A percentile compares a stretch with the other conserved stretches of the same genome.
Evolutionary conservation across 2,888 invertebrate species (phyloP).

Genomic region (Cistogaster globosa): DNA sequence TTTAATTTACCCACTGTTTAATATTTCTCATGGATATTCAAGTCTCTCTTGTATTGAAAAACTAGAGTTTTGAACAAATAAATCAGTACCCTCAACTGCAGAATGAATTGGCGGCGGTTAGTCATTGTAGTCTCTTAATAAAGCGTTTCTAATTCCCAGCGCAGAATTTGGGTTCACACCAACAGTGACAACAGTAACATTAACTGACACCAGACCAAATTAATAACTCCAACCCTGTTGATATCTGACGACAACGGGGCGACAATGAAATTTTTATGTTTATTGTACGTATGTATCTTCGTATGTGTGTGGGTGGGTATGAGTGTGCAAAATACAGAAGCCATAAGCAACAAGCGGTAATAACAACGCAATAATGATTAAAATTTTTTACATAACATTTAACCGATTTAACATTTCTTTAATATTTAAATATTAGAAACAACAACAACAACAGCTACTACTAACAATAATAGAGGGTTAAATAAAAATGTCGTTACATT

Average conservation of each 20-base stretch:
- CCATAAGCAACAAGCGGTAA: constrained; percentile 50
- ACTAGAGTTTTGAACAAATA: constrained; percentile 50
- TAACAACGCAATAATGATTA: constrained; percentile 53
- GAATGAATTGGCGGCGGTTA: constrained; percentile 50
- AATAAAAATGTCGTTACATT: constrained; percentile 26
- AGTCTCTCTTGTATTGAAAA: constrained; percentile 42
- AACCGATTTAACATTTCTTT: constrained; percentile 74
- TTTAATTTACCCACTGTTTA: constrained; percentile 33
- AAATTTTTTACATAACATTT: constrained; percentile 79
- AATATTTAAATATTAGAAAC: constrained; percentile 46
- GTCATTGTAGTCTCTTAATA: constrained; percentile 63
- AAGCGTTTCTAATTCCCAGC: constrained; percentile 50
- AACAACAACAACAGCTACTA: constrained; percentile 6
- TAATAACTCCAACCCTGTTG: constrained; percentile 72
- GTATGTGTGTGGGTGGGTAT: background rate
- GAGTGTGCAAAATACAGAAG: constrained; percentile 1
- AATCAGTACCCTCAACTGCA: constrained; percentile 60
- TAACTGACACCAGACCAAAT: constrained; percentile 77
- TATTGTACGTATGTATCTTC: constrained; percentile 29
- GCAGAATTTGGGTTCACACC: constrained; percentile 48
- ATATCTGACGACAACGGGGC: constrained; percentile 74
- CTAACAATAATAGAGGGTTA: constrained; percentile 45
- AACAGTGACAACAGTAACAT: constrained; percentile 68
- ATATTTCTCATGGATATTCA: constrained; percentile 49
- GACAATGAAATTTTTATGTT: constrained; percentile 70